Percentiles rank a stretch among this genome's conserved stretches.
Conservation (phyloP, 2,113 vertebrate species). For the Alaudala cheleensis region DNA sequence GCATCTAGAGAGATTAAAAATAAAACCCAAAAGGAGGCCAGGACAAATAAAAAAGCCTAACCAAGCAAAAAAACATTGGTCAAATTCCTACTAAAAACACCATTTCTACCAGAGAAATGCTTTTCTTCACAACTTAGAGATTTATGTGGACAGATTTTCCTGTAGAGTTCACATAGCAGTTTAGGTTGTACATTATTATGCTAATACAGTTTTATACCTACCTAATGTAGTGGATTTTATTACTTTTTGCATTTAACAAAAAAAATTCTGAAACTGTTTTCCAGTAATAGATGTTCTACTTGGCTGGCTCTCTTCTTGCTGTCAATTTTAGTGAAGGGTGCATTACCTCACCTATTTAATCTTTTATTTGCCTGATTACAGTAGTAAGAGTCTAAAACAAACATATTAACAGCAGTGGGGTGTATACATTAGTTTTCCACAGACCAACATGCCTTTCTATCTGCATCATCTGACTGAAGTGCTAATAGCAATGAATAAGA, state of each 20-base stretch:
- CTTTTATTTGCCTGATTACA: background rate
- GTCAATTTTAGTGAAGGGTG: background rate
- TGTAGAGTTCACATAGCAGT: background rate
- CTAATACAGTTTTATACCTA: background rate
- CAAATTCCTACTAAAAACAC: background rate
- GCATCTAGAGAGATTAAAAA: background rate
- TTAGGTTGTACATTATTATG: background rate
- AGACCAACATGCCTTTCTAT: background rate
- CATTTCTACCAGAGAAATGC: background rate
- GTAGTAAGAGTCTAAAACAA: background rate
- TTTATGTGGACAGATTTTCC: background rate
- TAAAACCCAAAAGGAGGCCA: background rate
- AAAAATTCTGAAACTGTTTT: background rate
- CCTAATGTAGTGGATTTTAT: background rate
- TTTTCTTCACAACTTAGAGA: background rate
- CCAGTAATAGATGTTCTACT: background rate
- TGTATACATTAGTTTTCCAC: background rate
- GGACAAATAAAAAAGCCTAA: background rate
- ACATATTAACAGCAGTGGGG: background rate
- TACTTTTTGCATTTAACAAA: background rate
- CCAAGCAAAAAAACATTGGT: background rate
- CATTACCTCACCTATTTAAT: background rate
- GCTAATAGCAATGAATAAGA: background rate
- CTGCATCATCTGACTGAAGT: background rate
- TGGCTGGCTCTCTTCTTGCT: background rate